Conservation (phyloP, 2,113 vertebrate genomes). For the Neopipo cinnamomea region DNA sequence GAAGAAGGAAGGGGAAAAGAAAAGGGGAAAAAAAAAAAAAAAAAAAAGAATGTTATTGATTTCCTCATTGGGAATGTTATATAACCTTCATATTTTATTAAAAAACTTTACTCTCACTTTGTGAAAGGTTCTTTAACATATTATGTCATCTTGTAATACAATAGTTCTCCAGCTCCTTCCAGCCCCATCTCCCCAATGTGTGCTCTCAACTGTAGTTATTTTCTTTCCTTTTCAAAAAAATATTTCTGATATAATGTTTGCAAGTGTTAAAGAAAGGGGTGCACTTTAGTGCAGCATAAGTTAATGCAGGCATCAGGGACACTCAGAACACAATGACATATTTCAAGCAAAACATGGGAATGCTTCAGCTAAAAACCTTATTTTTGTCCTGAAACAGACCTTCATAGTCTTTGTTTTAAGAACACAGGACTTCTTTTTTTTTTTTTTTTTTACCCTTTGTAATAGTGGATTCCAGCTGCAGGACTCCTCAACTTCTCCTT, state of each 20-base stretch:
- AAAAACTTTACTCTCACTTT: slow-evolving; percentile 40
- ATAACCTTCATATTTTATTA: slow-evolving; percentile 60
- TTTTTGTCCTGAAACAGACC: not conserved
- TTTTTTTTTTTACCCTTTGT: not conserved
- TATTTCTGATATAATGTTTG: slow-evolving; percentile 39
- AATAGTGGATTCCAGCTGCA: not conserved
- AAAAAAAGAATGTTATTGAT: not conserved
- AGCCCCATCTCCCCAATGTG: slow-evolving; percentile 13
- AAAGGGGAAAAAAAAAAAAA: not conserved
- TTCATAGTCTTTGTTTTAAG: not conserved
- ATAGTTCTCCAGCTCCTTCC: slow-evolving; percentile 5
- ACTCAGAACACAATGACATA: not conserved
- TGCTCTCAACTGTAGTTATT: slow-evolving; percentile 34
- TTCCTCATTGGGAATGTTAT: slow-evolving; percentile 28
- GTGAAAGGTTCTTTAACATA: not conserved
- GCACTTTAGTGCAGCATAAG: not conserved
- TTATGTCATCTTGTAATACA: slow-evolving; percentile 24
- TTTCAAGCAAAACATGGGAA: not conserved
- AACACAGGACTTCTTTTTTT: not conserved
- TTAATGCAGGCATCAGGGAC: not conserved
- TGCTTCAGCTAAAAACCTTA: not conserved
- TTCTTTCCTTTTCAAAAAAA: slow-evolving; percentile 26
- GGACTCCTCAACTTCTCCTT: slow-evolving; percentile 7
- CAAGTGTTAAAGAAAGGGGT: slow-evolving; percentile 44
- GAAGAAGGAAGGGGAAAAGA: not conserved